Conservation (phyloP, 2,113 vertebrate genomes). For the Neotoma lepida region DNA sequence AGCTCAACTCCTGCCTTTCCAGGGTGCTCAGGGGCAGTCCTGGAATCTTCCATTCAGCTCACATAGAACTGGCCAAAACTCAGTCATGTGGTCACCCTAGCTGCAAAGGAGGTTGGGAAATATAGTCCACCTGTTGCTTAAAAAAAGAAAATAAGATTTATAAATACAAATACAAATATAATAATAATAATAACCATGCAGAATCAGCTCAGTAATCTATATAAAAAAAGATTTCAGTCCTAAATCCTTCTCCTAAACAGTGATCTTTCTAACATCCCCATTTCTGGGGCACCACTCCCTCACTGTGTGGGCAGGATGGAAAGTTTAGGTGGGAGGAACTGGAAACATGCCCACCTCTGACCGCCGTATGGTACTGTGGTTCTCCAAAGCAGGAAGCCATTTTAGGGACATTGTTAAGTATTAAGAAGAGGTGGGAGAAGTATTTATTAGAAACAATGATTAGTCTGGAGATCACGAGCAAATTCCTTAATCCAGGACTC, state of each 20-base stretch:
- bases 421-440: not conserved
- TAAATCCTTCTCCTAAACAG: not conserved
- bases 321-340: rapidly evolving
- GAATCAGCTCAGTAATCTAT: not conserved
- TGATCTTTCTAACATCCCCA: not conserved
- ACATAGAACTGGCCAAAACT: not conserved
- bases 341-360: not conserved
- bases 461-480: not conserved
- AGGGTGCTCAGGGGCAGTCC: not conserved
- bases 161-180: not conserved
- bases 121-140: not conserved
- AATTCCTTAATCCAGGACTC: not conserved
- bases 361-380: rapidly evolving
- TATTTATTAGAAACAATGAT: not conserved
- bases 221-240: not conserved
- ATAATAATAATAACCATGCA: not conserved
- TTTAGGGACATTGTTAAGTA: not conserved
- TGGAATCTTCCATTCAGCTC: not conserved
- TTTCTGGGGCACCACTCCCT: rapidly evolving
- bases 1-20: rapidly evolving
- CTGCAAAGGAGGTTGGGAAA: not conserved
- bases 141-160: not conserved
- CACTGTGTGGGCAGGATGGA: not conserved
- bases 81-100: not conserved
- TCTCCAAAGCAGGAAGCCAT: not conserved